Conservation (phyloP, 2,888 invertebrate species). For the Tetanocera ferruginea region DNA sequence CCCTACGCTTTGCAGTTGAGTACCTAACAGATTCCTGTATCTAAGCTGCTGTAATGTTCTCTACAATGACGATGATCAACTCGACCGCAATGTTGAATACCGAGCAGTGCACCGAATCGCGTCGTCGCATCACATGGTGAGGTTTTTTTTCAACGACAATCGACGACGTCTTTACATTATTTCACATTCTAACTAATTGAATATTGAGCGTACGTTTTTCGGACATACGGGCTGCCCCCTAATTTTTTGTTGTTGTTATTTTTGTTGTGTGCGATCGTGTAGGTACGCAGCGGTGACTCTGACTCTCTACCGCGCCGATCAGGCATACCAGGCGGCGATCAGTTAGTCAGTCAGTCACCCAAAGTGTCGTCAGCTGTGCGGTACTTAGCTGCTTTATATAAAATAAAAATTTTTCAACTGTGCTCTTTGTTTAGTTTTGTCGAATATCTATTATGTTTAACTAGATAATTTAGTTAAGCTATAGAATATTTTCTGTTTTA, state of each 20-base stretch:
- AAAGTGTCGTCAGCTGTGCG: slow-evolving; percentile 37
- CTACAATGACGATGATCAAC: neutral
- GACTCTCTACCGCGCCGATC: neutral
- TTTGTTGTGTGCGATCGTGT: slow-evolving; percentile 9
- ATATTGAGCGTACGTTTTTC: slow-evolving; percentile 17
- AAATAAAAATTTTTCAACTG: neutral
- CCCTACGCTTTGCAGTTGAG: neutral
- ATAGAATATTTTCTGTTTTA: neutral
- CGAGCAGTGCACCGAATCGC: neutral
- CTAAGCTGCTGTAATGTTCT: neutral
- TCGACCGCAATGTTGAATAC: neutral
- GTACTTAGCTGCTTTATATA: slow-evolving; percentile 6
- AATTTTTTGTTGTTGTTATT: slow-evolving; percentile 25
- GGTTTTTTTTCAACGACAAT: neutral
- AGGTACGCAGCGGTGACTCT: neutral
- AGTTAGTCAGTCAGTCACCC: slow-evolving; percentile 16
- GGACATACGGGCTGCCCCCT: slow-evolving; percentile 10
- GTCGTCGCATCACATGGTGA: neutral
- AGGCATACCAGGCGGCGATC: no score
- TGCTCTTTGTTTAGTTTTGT: neutral
- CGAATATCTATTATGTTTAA: neutral
- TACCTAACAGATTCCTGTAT: neutral
- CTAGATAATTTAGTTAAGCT: neutral
- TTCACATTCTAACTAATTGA: slow-evolving; percentile 24
- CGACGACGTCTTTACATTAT: neutral